Percentiles rank a stretch among this genome's conserved stretches.
Evolutionary conservation across 2,797 vertebrate species (phyloP).

Genomic region (Heterohyrax brucei): DNA sequence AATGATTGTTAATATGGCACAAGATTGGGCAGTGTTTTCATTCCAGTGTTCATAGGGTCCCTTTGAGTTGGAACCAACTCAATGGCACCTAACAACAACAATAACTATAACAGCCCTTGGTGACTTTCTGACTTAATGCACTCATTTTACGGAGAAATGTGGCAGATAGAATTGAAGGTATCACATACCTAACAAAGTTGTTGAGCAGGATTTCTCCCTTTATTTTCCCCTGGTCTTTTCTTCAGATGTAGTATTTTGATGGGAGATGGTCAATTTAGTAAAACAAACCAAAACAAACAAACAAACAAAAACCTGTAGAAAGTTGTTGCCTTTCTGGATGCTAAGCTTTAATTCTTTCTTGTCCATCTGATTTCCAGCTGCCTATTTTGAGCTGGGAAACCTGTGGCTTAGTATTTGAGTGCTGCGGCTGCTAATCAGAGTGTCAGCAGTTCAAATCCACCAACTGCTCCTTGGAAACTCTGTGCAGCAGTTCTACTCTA

Average conservation of each 20-base stretch:
- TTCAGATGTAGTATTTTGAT: conserved; percentile 56
- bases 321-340: conserved; percentile 56
- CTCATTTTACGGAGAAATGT: conserved; percentile 45
- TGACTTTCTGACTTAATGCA: conserved; percentile 11
- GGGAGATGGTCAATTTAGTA: conserved; percentile 72
- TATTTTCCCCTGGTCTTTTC: background rate
- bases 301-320: conserved; percentile 55
- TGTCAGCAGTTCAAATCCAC: no score
- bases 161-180: conserved; percentile 39
- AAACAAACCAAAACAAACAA: conserved; percentile 6
- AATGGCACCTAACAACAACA: no score
- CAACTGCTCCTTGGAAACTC: no score
- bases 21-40: no score
- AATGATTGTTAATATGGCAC: no score
- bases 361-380: background rate
- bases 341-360: conserved; percentile 24
- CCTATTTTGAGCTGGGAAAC: background rate
- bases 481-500: no score
- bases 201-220: background rate
- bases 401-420: no score
- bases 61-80: no score
- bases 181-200: background rate
- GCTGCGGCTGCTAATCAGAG: no score
- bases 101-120: background rate
- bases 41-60: no score